A percentile compares a stretch with the other conserved stretches of the same genome.
phyloP scores from a whole-genome alignment of 2,113 vertebrate genomes.

The Xiphophorus couchianus region DNA sequence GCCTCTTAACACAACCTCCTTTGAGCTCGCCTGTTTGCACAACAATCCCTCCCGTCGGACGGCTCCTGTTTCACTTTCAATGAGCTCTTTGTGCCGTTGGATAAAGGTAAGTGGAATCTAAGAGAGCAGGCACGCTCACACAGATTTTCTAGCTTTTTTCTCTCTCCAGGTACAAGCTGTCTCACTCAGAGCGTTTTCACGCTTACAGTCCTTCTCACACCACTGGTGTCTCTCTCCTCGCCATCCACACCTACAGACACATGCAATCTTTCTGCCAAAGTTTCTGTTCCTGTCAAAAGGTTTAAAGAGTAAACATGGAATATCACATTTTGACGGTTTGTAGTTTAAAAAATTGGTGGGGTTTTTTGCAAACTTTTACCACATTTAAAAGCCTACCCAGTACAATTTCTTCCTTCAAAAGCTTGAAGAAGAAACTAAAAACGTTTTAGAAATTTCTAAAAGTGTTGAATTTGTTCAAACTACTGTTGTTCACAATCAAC shows the following conservation, averaged over 20 bases:
- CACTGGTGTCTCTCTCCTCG: conserved; percentile 7
- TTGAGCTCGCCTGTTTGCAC: conserved; percentile 77
- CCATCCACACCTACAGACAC: conserved; percentile 1
- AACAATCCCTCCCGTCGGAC: conserved; percentile 64
- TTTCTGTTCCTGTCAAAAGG: conserved; percentile 3
- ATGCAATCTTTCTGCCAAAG: conserved; percentile 6
- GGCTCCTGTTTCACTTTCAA: conserved; percentile 68
- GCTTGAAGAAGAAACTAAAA: no score
- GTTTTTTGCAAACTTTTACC: neutral
- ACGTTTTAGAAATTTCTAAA: no score
- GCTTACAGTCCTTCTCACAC: conserved; percentile 11
- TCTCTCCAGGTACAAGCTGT: conserved; percentile 59
- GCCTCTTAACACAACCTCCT: conserved; percentile 62
- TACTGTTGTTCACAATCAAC: no score
- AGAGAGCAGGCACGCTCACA: neutral
- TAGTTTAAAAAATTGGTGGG: no score
- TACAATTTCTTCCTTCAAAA: neutral
- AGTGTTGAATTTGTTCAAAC: no score
- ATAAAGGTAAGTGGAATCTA: conserved; percentile 36
- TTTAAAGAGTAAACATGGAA: neutral
- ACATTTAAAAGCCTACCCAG: neutral
- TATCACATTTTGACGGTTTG: neutral
- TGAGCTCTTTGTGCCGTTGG: conserved; percentile 70
- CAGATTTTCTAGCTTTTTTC: neutral
- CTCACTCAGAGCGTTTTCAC: conserved; percentile 45